phyloP scores from a whole-genome alignment of 2,797 vertebrate genomes.

The Bradypodion pumilum region DNA sequence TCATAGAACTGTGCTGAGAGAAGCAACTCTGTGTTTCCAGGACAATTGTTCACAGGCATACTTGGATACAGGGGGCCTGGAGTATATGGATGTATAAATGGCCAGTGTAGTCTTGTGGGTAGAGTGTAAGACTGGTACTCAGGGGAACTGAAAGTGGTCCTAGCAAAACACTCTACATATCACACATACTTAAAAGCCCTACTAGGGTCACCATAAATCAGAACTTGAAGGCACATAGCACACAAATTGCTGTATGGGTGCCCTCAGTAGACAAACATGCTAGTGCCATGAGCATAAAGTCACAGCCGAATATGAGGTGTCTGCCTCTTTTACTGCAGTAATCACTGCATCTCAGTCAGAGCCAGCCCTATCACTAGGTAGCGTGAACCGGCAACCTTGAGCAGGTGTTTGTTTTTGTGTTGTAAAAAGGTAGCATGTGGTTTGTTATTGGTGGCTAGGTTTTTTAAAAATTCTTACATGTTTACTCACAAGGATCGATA shows the following conservation, averaged over 20 bases:
- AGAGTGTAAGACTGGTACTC: too few species aligned
- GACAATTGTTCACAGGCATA: not conserved
- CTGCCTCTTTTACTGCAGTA: not conserved
- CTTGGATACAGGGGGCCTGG: not conserved
- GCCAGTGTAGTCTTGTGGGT: not conserved
- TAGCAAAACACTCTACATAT: too few species aligned
- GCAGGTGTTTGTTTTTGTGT: not conserved
- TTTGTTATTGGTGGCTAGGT: too few species aligned
- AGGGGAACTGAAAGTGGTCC: too few species aligned
- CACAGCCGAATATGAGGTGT: not conserved
- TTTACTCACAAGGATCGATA: not conserved
- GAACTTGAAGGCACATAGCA: too few species aligned
- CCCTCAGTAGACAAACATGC: too few species aligned
- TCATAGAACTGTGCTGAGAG: not conserved
- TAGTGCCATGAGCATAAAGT: not conserved
- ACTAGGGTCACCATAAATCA: too few species aligned
- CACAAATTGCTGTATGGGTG: not conserved
- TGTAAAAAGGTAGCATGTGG: not conserved
- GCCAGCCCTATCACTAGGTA: not conserved
- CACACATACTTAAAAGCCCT: too few species aligned
- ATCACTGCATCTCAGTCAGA: not conserved
- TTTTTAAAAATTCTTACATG: not conserved
- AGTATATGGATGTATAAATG: too few species aligned
- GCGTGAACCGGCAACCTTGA: not conserved
- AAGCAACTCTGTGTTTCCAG: not conserved